Conservation (phyloP, 2,113 vertebrate genomes). For the Neogobius melanostomus region DNA sequence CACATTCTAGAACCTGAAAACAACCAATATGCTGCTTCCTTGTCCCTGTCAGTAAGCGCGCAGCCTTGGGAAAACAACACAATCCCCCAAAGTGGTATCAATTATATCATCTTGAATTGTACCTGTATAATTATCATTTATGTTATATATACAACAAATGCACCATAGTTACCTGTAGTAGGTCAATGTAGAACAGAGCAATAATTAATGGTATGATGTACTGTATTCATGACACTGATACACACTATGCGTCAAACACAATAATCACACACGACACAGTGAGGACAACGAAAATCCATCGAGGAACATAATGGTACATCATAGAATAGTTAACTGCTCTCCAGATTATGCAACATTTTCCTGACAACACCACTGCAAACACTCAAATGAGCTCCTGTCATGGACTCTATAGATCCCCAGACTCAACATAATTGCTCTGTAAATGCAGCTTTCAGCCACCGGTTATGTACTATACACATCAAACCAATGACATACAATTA, state of each 20-base stretch:
- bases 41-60: too few species aligned
- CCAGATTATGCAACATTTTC: slow-evolving; percentile 51
- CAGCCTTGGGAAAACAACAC: too few species aligned
- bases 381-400: slow-evolving; percentile 16
- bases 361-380: slow-evolving; percentile 6
- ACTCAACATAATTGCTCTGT: slow-evolving; percentile 19
- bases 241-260: slow-evolving; percentile 2
- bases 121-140: neutral
- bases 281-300: slow-evolving; percentile 2
- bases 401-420: neutral
- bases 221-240: slow-evolving; percentile 9
- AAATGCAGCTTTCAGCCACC: neutral
- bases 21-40: too few species aligned
- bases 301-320: slow-evolving; percentile 17
- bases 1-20: too few species aligned
- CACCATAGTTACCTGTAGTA: neutral
- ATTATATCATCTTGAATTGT: neutral
- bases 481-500: slow-evolving; percentile 12
- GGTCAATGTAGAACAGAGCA: neutral
- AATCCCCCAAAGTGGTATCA: neutral
- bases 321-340: slow-evolving; percentile 7
- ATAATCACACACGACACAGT: slow-evolving; percentile 12
- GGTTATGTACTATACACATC: slow-evolving; percentile 1
- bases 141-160: neutral
- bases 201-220: slow-evolving; percentile 15